Percentiles rank a stretch among this genome's conserved stretches.
These are phyloP conservation scores for Pangasius larnaudii DNA, from an alignment of 2,797 vertebrate genomes.

Conservation along the genomic window DNA sequence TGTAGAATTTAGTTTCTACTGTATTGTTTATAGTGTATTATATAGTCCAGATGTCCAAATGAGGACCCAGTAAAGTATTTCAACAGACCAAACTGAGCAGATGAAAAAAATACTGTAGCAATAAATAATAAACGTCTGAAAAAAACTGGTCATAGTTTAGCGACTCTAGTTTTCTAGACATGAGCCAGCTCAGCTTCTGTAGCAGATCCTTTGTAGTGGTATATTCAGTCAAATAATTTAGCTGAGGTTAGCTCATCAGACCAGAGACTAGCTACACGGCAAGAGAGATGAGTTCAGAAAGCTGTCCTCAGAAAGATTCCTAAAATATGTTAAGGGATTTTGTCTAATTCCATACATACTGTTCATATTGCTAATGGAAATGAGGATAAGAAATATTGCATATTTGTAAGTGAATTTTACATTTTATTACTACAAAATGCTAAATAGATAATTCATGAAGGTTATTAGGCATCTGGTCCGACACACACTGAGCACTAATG, in stretches of 20 bases:
- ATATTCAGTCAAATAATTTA: neutral
- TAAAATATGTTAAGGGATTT: neutral
- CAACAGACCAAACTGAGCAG: neutral
- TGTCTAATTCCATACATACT: neutral
- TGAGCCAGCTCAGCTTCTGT: neutral
- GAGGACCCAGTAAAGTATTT: neutral
- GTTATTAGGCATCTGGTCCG: slow-evolving; percentile 1
- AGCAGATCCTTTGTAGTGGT: neutral
- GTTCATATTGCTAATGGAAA: neutral
- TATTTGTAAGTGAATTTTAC: neutral
- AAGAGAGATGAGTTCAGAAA: neutral
- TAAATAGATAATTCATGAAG: neutral
- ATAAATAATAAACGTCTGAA: neutral
- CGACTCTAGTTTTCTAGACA: neutral
- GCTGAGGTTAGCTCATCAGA: neutral
- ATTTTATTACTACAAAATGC: neutral
- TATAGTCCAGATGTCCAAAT: neutral
- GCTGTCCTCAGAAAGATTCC: neutral
- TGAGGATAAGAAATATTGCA: neutral
- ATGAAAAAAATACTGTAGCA: neutral
- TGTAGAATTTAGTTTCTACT: neutral
- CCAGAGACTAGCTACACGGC: neutral
- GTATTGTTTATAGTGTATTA: neutral
- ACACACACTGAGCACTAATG: neutral
- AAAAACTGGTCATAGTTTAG: neutral